Evolutionary conservation across 2,888 invertebrate species (phyloP).

Genomic region (Volucella inflata): DNA sequence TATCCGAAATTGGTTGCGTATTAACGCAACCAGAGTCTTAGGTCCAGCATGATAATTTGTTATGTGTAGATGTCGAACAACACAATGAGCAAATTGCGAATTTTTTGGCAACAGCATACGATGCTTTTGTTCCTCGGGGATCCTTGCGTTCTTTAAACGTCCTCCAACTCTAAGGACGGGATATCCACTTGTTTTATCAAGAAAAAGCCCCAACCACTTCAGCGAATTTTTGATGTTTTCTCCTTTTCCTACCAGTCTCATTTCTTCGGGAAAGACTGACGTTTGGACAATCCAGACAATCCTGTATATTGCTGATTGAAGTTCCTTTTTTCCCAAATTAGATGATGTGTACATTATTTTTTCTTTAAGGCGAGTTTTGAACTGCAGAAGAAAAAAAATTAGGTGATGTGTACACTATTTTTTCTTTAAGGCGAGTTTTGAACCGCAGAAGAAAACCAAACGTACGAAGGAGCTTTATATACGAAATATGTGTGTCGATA

Average conservation of each 20-base stretch:
- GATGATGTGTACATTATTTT: too few species aligned
- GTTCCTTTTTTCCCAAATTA: too few species aligned
- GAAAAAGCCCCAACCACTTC: slow-evolving; percentile 39
- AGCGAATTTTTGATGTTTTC: slow-evolving; percentile 15
- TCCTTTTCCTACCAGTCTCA: background rate
- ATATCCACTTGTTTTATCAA: slow-evolving; percentile 33
- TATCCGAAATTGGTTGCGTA: slow-evolving; percentile 34
- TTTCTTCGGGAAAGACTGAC: background rate
- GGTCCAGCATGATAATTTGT: slow-evolving; percentile 54
- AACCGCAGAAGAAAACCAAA: too few species aligned
- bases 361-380: too few species aligned
- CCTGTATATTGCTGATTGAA: too few species aligned
- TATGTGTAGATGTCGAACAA: background rate
- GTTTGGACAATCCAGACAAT: too few species aligned
- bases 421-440: too few species aligned
- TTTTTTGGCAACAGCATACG: slow-evolving; percentile 14
- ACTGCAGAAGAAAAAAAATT: too few species aligned
- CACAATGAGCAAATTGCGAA: background rate
- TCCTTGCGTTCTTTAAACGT: background rate
- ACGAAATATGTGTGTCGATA: too few species aligned
- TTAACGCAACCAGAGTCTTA: slow-evolving; percentile 21
- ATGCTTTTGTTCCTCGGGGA: slow-evolving; percentile 6
- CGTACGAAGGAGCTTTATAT: too few species aligned
- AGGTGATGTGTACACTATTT: too few species aligned
- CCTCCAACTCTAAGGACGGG: slow-evolving; percentile 22